Percentiles rank a stretch among this genome's conserved stretches.
Conservation (phyloP, 2,888 invertebrate genomes). For the Ptilodon capucinus region DNA sequence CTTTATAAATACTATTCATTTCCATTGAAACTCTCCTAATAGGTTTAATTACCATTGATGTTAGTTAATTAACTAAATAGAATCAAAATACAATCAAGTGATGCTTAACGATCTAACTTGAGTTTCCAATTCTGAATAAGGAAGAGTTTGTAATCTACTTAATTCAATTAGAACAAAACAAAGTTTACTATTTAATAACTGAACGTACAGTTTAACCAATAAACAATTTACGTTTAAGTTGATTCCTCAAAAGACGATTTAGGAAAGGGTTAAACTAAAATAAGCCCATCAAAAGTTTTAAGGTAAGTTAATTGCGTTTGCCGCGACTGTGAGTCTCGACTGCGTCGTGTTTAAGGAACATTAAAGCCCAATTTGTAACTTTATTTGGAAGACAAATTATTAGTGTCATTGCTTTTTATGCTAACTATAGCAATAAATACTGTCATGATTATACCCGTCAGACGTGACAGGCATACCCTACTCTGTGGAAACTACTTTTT, state of each 20-base stretch:
- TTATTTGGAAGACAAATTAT: slow-evolving; percentile 5
- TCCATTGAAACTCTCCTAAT: no score
- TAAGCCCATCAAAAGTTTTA: slow-evolving; percentile 38
- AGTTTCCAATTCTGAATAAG: not conserved
- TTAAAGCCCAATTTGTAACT: slow-evolving; percentile 14
- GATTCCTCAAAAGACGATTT: slow-evolving; percentile 32
- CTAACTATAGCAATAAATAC: not conserved
- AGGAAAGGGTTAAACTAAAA: slow-evolving; percentile 28
- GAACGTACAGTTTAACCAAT: slow-evolving; percentile 8
- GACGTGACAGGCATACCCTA: no score
- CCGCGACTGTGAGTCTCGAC: slow-evolving; percentile 35
- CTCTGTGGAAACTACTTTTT: no score
- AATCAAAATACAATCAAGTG: no score
- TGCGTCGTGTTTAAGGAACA: slow-evolving; percentile 48
- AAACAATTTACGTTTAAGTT: slow-evolving; percentile 28
- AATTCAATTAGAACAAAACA: not conserved
- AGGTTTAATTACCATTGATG: no score
- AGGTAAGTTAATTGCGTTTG: slow-evolving; percentile 42
- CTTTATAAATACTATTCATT: no score
- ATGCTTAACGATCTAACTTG: not conserved
- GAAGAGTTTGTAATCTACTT: not conserved
- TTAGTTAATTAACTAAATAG: no score
- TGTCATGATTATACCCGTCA: no score
- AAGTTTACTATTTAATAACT: slow-evolving; percentile 1
- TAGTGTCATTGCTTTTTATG: not conserved